A percentile compares a stretch with the other conserved stretches of the same genome.
Conservation (phyloP, 1,140 invertebrate species). For the Drosophila teissieri region DNA sequence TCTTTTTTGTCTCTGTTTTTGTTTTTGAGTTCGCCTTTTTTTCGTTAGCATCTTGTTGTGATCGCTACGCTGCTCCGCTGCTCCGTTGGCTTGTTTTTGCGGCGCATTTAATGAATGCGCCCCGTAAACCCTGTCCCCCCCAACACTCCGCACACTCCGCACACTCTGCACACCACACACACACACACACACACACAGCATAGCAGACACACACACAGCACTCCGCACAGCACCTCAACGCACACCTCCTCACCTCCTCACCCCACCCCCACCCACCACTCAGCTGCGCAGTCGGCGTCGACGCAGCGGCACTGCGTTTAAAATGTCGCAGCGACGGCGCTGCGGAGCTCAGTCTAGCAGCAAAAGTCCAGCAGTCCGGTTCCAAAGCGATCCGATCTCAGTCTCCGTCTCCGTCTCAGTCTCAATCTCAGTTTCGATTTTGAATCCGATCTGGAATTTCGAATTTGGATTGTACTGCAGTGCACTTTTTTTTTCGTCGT, state of each 20-base stretch:
- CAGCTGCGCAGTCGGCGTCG: constrained; percentile 13
- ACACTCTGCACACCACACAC: not conserved
- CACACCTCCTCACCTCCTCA: not conserved
- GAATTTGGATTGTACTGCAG: constrained; percentile 20
- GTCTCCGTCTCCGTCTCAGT: too few relatives aligned
- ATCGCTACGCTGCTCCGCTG: constrained; percentile 19
- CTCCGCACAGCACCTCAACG: not conserved
- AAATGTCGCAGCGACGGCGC: constrained; percentile 63
- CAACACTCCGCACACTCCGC: not conserved
- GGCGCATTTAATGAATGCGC: constrained; percentile 35
- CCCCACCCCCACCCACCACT: not conserved
- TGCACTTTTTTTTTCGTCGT: not conserved
- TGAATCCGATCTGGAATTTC: constrained; percentile 10
- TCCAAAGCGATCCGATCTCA: constrained; percentile 5
- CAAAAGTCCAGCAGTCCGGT: constrained; percentile 51
- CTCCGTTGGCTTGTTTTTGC: constrained; percentile 63
- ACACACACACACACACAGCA: not conserved
- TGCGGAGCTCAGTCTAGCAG: constrained; percentile 69
- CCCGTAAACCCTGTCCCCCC: not conserved
- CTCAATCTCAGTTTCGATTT: constrained; percentile 26
- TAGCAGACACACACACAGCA: too few relatives aligned
- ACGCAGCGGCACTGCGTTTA: constrained; percentile 57
- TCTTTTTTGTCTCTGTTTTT: constrained; percentile 49
- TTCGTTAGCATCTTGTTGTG: constrained; percentile 40
- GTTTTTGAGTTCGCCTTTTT: constrained; percentile 29